Evolutionary conservation across 35 echinoderm and acorn worm genomes (phyloP), one percentile per base, ranked within the genome.

Genomic region (Anneissia japonica): DNA sequence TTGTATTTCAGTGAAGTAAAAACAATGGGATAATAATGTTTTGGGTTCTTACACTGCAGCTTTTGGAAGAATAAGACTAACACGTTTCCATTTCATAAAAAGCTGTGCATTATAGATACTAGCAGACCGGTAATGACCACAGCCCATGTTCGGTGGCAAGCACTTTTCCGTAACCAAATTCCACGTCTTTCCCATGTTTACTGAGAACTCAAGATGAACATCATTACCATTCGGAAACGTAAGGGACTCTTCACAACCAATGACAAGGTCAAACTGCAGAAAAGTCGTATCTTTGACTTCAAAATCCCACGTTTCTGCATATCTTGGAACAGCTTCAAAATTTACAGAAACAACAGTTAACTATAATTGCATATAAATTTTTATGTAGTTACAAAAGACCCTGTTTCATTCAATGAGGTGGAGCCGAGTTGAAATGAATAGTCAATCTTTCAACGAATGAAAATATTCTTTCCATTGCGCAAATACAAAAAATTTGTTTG

Each of bases 291-390:
- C 77, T 9, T 88, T 91, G 39, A 97, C 83, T 1, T 93, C 84
- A 80, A 93, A 97, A 81, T 97, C 95, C 95, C 95, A 97, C 2
- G 95, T 97, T 56, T 97, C 95, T 3, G 91, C 89, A 79, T 93
- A 97, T 21, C 95, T 72, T 19, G 91, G 88, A 43, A 84, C 83
- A 46, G 77, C 95, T 97, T 33, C 21, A 30, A 38, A n/a, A n/a
- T n/a, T n/a, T n/a, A n/a, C n/a, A n/a, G n/a, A n/a, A n/a, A n/a
- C n/a, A n/a, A n/a, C n/a, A n/a, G n/a, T n/a, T n/a, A n/a, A n/a
- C n/a, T n/a, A n/a, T n/a, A n/a, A n/a, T n/a, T n/a, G n/a, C n/a
- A n/a, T n/a, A n/a, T n/a, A n/a, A n/a, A n/a, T n/a, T n/a, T n/a
- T n/a, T n/a, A n/a, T n/a, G n/a, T n/a, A n/a, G n/a, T n/a, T n/a